Conservation (phyloP, 2,113 vertebrate species). For the Nibea coibor region DNA sequence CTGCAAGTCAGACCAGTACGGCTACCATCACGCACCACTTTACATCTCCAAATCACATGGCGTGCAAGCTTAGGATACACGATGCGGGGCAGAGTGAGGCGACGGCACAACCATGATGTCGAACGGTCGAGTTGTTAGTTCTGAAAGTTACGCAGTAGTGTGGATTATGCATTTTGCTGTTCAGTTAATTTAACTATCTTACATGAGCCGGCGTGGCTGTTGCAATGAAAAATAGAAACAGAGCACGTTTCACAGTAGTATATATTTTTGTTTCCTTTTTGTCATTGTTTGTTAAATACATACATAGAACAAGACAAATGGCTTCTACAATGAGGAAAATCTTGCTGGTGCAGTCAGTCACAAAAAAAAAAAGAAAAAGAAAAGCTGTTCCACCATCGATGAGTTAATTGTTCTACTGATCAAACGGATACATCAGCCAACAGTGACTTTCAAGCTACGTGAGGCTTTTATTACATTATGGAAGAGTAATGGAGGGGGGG, state of each 20-base stretch:
- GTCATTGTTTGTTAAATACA: constrained; percentile 78
- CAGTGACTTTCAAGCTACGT: constrained; percentile 61
- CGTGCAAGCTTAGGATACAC: constrained; percentile 61
- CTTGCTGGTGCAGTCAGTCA: constrained; percentile 73
- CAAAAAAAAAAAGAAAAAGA: constrained; percentile 35
- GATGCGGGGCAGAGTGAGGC: constrained; percentile 39
- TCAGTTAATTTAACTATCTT: constrained; percentile 58
- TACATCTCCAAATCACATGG: constrained; percentile 70
- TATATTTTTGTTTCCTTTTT: constrained; percentile 75
- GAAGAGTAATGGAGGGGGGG: constrained; percentile 37
- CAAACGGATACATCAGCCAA: constrained; percentile 61
- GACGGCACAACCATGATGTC: constrained; percentile 23
- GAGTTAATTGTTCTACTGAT: constrained; percentile 46
- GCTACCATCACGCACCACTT: constrained; percentile 68
- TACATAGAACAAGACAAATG: constrained; percentile 78
- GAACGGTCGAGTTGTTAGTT: constrained; percentile 21
- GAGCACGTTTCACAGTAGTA: constrained; percentile 83
- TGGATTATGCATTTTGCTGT: constrained; percentile 35
- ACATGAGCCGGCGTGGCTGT: constrained; percentile 49
- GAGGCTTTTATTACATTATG: constrained; percentile 71
- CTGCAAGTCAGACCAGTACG: constrained; percentile 67
- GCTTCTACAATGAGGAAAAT: constrained; percentile 70
- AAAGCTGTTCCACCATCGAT: constrained; percentile 51
- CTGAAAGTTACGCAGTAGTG: constrained; percentile 45
- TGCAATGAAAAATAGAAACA: constrained; percentile 72